Evolutionary conservation across 2,113 vertebrate species (phyloP).

Genomic region (Tragulus kanchil): DNA sequence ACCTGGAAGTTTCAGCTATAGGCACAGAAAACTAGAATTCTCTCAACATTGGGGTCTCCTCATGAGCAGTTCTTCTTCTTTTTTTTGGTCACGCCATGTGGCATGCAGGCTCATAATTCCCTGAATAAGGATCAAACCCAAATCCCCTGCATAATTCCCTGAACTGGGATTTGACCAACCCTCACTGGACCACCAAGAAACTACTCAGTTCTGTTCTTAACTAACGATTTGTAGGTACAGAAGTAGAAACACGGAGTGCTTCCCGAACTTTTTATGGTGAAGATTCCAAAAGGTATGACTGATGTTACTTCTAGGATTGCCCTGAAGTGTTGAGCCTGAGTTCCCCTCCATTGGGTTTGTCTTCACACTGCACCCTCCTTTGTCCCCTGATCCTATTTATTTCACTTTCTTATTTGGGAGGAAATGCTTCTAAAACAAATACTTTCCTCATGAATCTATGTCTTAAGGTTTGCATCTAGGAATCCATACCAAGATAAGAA

Average conservation of each 20-base stretch:
- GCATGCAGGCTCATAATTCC: not conserved
- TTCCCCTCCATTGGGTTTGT: not conserved
- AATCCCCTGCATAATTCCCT: not conserved
- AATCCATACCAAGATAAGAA: not conserved
- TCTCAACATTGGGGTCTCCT: not conserved
- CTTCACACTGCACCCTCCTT: not conserved
- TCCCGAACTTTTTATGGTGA: not conserved
- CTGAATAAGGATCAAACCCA: not conserved
- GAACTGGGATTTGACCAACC: not conserved
- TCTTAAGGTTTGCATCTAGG: not conserved
- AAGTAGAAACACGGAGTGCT: not conserved
- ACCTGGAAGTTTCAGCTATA: not conserved
- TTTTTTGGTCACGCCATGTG: not conserved
- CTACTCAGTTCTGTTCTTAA: not conserved
- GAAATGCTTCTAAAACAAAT: slow-evolving; percentile 31
- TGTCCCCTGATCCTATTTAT: not conserved
- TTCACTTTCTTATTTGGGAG: not conserved
- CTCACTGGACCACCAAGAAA: not conserved
- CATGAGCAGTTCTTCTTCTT: not conserved
- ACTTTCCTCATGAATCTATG: not conserved
- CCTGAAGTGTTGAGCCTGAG: not conserved
- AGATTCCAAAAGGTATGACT: not conserved
- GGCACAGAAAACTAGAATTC: not conserved
- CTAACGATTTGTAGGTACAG: not conserved
- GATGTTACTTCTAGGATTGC: not conserved